Evolutionary conservation across 2,113 vertebrate genomes (phyloP).

Genomic region (Protobothrops flavoviridis): DNA sequence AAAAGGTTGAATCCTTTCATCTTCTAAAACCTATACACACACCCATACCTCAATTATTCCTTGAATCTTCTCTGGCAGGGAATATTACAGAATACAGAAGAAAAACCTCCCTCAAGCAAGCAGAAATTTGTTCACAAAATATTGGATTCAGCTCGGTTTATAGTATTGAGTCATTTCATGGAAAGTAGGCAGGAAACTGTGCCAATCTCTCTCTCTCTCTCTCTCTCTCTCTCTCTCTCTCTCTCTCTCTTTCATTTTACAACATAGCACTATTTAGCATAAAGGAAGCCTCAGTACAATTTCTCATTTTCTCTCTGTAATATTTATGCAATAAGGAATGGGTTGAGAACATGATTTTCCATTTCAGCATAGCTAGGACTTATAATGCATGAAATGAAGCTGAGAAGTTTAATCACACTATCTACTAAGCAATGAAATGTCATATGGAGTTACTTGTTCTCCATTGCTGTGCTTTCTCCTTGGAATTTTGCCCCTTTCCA

Average conservation of each 20-base stretch:
- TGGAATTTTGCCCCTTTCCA: conserved; percentile 20
- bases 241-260: background rate
- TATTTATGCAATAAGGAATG: conserved; percentile 68
- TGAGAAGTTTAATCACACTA: conserved; percentile 59
- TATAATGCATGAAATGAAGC: conserved; percentile 57
- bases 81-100: background rate
- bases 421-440: conserved; percentile 66
- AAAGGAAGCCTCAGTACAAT: conserved; percentile 57
- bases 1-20: background rate
- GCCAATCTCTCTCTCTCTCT: conserved; percentile 48
- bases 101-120: background rate
- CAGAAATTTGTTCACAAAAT: background rate
- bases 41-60: background rate
- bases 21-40: background rate
- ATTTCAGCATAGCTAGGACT: conserved; percentile 56
- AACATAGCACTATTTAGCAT: conserved; percentile 58
- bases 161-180: conserved; percentile 54
- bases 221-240: too few species aligned
- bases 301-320: conserved; percentile 66
- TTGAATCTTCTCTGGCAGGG: background rate
- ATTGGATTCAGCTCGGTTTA: background rate
- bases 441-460: conserved; percentile 56
- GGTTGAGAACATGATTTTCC: conserved; percentile 67
- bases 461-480: conserved; percentile 25
- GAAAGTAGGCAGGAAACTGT: conserved; percentile 54